Base-by-base conservation (phyloP, 2,113 vertebrate species). In the Cyprinodon tularosa region DNA sequence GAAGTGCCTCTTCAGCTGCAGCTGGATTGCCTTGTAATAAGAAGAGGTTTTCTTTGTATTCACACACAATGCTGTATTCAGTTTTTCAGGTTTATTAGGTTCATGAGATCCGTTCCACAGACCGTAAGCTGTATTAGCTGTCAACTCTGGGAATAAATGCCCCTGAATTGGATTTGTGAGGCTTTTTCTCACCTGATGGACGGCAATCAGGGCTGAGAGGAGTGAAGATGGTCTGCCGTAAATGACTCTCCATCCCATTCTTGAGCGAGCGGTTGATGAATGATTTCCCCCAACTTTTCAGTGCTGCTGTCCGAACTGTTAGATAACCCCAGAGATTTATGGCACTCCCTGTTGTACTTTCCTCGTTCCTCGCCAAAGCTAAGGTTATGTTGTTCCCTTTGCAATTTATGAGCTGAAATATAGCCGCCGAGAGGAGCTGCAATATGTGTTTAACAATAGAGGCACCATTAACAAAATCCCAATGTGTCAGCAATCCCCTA, bases 251-350 rank as follows among this genome's bases (percentile, higher is more conserved):
- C 64, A 50, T 76, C 68, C 81, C 78, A 85, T 90, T 91, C 87
- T 90, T 85, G 81, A 89, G 78, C 74, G 65, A 78, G 76, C 74
- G 9, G 5, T 68, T 91, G 90, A 93, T 89, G 85, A 93, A 92
- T 89, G 89, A 84, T 81, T 87, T 76, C 86, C 76, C 66, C 77
- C 65, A 14, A 38, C 81, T 76, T 86, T 91, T 83, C 79, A 87
- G 84, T 72, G 12, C 42, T 44, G 14, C 84, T 80, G 79, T 86
- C 74, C 60, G 81, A 90, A 88, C 72, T 77, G 71, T 90, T 82
- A 84, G 91, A 93, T 92, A 93, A 90, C 88, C 88, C 72, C n/a
- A 2, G 67, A 88, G 88, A 91, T 91, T 90, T 87, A 92, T 80
- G 77, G 75, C 9, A 68, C 76, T 68, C 71, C 39, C 63, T 22